Evolutionary conservation across 2,888 invertebrate species (phyloP).

Genomic region (Cloeon dipterum): DNA sequence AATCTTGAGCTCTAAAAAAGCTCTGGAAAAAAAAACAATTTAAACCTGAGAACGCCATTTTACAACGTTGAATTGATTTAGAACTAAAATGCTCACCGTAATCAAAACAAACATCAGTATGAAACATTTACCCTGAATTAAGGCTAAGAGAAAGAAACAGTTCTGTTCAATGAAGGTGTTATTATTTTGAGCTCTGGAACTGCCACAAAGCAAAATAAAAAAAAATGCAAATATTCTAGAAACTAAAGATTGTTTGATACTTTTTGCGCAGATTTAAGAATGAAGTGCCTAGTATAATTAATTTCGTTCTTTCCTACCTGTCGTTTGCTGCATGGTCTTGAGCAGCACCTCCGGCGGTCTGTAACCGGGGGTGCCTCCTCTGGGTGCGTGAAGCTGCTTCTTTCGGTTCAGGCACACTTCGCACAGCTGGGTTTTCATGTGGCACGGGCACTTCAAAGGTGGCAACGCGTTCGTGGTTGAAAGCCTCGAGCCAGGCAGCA

Average conservation of each 20-base stretch:
- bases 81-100: too few species aligned
- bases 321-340: conserved; percentile 54
- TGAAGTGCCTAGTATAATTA: too few species aligned
- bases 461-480: conserved; percentile 6
- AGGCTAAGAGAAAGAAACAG: too few species aligned
- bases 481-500: neutral
- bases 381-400: conserved; percentile 31
- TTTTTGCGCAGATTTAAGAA: neutral
- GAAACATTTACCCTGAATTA: too few species aligned
- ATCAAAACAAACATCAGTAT: too few species aligned
- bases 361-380: conserved; percentile 79
- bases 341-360: conserved; percentile 69
- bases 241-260: too few species aligned
- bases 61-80: too few species aligned
- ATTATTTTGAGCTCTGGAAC: too few species aligned
- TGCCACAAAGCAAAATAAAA: neutral
- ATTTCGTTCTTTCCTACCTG: conserved; percentile 22
- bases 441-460: conserved; percentile 34
- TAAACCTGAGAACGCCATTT: too few species aligned
- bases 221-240: neutral
- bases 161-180: too few species aligned
- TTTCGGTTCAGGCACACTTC: conserved; percentile 33
- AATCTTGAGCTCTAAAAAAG: too few species aligned
- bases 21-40: too few species aligned
- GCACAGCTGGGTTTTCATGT: conserved; percentile 41